Evolutionary conservation across 2,113 vertebrate species (phyloP), one percentile per base, ranked within the genome.

Genomic region (Crotalus viridis): DNA sequence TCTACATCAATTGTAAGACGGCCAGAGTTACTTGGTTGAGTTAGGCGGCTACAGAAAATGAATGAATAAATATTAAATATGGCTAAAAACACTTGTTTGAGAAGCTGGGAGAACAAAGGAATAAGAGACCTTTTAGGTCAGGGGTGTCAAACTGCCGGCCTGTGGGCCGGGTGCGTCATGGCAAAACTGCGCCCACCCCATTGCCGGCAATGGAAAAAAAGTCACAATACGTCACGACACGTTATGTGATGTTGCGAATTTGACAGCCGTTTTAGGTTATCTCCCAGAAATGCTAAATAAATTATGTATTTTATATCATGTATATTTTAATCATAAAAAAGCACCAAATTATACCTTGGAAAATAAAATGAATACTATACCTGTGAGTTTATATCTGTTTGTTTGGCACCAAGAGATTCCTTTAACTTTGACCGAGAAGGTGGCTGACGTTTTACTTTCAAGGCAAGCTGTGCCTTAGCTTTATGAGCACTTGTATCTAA

Each of bases 401-500:
- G 95, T 61, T 95, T 94, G 26, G 95, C 94, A 3, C 95, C 94
- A 15, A 98, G 96, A 93, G 93, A 97, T 95, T 98, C 98, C 95
- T 98, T 98, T 92, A 98, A 97, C 95, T 98, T 99, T 95, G 61
- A 98, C 55, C 99, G 98, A 91, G 99, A 98, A 17, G 99, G 99
- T 46, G 98, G 98, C 93, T 99, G 98, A 15, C 98, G 98, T 95
- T 97, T 98, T 85, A 98, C 98, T 96, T 98, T 98, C 97, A 98
- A 98, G 64, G 98, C 98, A 95, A 99, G 98, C 92, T 98, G 97
- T 93, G 98, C 98, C 96, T 98, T 98, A 87, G 98, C 98, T 95
- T 96, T 98, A 96, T 99, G 98, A 15, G 97, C 98, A 87, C 99
- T 99, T 94, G 98, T 98, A 96, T 99, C 98, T 97, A 99, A 96